Evolutionary conservation across 2,888 invertebrate genomes (phyloP), one percentile per base, ranked within the genome.

Genomic region (Scaptomyza reducta): DNA sequence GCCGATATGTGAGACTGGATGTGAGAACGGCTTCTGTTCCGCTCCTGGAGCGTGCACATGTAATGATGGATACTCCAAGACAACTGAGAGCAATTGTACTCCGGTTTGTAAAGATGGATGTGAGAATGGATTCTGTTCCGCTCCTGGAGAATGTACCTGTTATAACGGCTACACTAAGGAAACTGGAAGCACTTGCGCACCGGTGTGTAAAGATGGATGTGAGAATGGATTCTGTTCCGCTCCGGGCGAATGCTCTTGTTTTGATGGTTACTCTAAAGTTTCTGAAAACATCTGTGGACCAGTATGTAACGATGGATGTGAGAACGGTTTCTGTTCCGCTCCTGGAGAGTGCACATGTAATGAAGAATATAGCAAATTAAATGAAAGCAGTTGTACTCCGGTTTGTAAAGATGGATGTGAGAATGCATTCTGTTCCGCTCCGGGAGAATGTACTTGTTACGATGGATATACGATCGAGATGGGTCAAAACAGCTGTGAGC

Each of bases 41-140:
- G 22, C 40, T 0, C 75, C 75, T 0, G 66, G 49, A 16, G n/a
- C 33, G 10, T 75, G 74, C 6, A 13, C 55, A 0, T 75, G 77
- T 6, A 1, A 16, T 0, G 3, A 59, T 2, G 79, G 76, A 7
- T 76, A 33, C 7, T 14, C 0, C 0, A 11, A 31, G n/a, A 5
- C 18, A 0, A 40, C 0, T 44, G 45, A 42, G 7, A 49, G 1
- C n/a, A 70, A 22, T 0, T 76, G 76, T 27, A 4, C 16, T 5
- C 57, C 67, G 3, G 9, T 53, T 0, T 67, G 67, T 22, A 6
- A 31, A 1, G n/a, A 25, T 1, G 57, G 27, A 7, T 67, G 67
- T 27, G 0, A 4, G 5, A 63, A 67, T 1, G 67, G 64, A 16
- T 44, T 35, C 10, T 68, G 68, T 9, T 41, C 16, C 6, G 33